phyloP scores from a whole-genome alignment of 2,888 invertebrate species.

The Cremastinae sp. region DNA sequence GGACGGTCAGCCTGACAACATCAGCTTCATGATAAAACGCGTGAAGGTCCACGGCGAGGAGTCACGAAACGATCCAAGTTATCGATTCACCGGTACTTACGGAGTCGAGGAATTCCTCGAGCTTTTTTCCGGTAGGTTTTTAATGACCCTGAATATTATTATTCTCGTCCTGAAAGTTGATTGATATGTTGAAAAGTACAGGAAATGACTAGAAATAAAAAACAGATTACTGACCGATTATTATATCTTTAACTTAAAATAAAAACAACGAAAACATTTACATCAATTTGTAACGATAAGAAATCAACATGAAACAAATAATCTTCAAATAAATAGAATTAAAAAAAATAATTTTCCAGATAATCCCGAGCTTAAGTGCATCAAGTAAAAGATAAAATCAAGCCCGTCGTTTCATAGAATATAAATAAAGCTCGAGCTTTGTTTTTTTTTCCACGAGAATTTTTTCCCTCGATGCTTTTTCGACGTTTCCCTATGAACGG shows the following conservation, averaged over 20 bases:
- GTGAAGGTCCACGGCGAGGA: slow-evolving; percentile 94
- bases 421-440: slow-evolving; percentile 52
- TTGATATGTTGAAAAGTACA: background rate
- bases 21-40: slow-evolving; percentile 96
- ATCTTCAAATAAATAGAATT: too few relatives aligned
- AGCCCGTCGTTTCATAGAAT: slow-evolving; percentile 18
- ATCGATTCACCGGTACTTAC: slow-evolving; percentile 95
- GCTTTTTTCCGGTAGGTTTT: slow-evolving; percentile 91
- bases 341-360: slow-evolving; percentile 10
- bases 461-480: slow-evolving; percentile 40
- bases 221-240: too few relatives aligned
- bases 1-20: slow-evolving; percentile 93
- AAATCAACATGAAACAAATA: too few relatives aligned
- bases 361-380: background rate
- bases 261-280: background rate
- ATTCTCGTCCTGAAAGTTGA: background rate
- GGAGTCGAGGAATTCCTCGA: slow-evolving; percentile 99
- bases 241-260: background rate
- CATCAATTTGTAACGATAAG: background rate
- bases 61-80: slow-evolving; percentile 90
- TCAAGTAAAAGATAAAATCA: too few relatives aligned
- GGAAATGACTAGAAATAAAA: too few relatives aligned
- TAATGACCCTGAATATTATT: background rate
- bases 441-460: slow-evolving; percentile 37
- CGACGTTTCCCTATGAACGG: slow-evolving; percentile 37